Base-by-base conservation (phyloP, 2,888 invertebrate genomes). In the Andrena praecox region DNA sequence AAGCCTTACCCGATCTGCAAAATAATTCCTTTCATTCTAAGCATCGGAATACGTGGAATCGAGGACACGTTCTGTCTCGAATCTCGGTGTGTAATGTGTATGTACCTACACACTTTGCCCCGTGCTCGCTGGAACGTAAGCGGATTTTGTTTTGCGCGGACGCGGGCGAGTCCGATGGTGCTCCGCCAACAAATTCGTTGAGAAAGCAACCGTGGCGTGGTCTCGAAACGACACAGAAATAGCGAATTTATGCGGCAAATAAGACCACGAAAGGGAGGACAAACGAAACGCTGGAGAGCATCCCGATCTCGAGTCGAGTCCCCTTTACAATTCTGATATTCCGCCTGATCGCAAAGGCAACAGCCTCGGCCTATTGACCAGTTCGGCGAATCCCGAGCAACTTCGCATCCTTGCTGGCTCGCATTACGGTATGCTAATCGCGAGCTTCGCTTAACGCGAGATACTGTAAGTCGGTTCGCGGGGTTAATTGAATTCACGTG, bases 351-450 rank as follows among this genome's bases (percentile, higher is more conserved):
- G 42, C 42, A 16, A 42, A 16, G 16, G 4, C 42, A 42, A 16
- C 42, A 4, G 42, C 42, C 42, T 16, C 42, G 16, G 42, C 42
- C 42, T 42, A 42, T 42, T 42, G 42, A 42, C 42, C 42, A 16
- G 42, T 42, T 42, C 42, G 42, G 1, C 27, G 56, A 24, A 20
- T 56, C 56, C 10, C 56, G 1, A 56, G 56, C 56, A 27, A 56
- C 27, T 5, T 27, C 56, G 3, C 10, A 27, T 16, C 54, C 29
- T 48, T n/a, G 52, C n/a, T n/a, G 56, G 68, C 0, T 42, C 12
- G 42, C 42, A 2, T 64, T 33, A 60, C 69, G 48, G 31, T 56
- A 77, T 70, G 76, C 52, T 77, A 77, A 77, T 70, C 64, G 29
- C 35, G 56, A 35, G 42, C 54, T 56, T 42, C 56, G 33, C 64